Evolutionary conservation across 2,888 invertebrate species (phyloP).

Genomic region (Chrysina gloriosa): DNA sequence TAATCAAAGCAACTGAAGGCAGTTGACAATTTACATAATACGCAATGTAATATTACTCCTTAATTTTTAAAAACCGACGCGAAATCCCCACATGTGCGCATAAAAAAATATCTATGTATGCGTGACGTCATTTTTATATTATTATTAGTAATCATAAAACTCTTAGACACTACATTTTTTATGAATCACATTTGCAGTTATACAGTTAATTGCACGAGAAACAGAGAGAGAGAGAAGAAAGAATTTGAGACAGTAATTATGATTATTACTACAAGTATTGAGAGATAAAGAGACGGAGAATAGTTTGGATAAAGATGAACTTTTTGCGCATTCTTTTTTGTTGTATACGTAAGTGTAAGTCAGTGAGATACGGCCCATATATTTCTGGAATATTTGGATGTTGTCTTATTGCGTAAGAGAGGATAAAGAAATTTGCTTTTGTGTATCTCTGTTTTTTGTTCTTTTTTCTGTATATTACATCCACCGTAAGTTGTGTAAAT

Average conservation of each 20-base stretch:
- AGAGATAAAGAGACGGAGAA: conserved; percentile 3
- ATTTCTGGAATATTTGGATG: background rate
- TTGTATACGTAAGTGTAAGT: background rate
- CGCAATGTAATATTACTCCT: too few species aligned
- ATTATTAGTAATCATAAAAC: conserved; percentile 49
- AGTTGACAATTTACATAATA: too few species aligned
- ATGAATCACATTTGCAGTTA: conserved; percentile 64
- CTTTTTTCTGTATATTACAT: conserved; percentile 29
- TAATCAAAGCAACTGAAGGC: too few species aligned
- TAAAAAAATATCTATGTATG: conserved; percentile 64
- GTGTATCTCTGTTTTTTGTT: conserved; percentile 3
- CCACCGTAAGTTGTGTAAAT: conserved; percentile 43
- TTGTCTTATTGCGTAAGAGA: background rate
- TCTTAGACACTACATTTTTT: conserved; percentile 54
- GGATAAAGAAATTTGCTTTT: background rate
- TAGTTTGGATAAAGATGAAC: background rate
- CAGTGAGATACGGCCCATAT: background rate
- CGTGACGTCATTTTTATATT: conserved; percentile 61
- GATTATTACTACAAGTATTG: background rate
- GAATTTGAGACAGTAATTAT: background rate
- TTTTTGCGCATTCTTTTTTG: background rate
- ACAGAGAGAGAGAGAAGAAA: conserved; percentile 45
- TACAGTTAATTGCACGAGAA: conserved; percentile 57
- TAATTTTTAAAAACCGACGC: conserved; percentile 45
- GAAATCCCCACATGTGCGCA: conserved; percentile 60